phyloP scores from a whole-genome alignment of 2,888 invertebrate genomes.

The Chrysina gloriosa region DNA sequence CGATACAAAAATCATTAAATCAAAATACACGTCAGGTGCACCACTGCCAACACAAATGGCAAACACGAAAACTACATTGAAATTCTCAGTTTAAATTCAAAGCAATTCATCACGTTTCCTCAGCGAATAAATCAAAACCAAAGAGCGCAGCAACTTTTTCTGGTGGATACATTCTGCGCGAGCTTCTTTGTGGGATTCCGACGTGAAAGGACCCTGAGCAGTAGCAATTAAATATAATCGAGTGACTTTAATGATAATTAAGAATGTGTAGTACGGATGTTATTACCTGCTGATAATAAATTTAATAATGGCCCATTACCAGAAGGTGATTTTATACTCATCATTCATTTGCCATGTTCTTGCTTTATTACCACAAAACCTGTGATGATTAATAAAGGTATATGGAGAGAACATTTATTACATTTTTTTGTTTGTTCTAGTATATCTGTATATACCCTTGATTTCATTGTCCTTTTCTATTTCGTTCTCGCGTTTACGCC shows the following conservation, averaged over 20 bases:
- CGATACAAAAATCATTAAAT: too few relatives aligned
- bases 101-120: background rate
- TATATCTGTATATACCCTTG: too few relatives aligned
- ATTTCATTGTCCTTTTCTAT: too few relatives aligned
- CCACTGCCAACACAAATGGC: background rate
- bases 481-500: too few relatives aligned
- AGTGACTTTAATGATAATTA: background rate
- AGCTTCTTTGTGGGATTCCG: background rate
- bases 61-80: background rate
- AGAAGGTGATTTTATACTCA: too few relatives aligned
- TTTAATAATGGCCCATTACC: background rate
- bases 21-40: too few relatives aligned
- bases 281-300: background rate
- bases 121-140: background rate
- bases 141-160: background rate
- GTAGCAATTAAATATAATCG: background rate
- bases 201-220: background rate
- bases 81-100: background rate
- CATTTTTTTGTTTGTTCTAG: too few relatives aligned
- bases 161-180: background rate
- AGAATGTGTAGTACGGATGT: background rate
- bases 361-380: too few relatives aligned
- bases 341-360: too few relatives aligned
- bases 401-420: too few relatives aligned
- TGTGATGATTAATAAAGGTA: too few relatives aligned